Base-by-base conservation (phyloP, 2,797 vertebrate genomes). In the Etheostoma nigrum region DNA sequence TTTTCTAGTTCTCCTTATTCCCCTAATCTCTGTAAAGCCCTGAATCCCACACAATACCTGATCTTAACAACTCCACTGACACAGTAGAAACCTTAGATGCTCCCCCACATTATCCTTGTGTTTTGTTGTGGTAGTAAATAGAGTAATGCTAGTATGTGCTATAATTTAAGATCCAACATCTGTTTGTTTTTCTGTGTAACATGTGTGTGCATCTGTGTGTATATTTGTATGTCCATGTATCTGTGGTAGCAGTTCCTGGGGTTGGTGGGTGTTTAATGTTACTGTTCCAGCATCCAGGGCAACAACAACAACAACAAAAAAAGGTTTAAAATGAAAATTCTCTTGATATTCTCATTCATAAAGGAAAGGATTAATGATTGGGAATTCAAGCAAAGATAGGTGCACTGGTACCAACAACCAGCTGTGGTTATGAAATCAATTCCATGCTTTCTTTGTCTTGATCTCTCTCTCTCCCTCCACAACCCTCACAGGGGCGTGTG, bases 101-200 rank as follows among this genome's bases (percentile, higher is more conserved):
- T 86, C 84, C 88, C 89, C 85, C 76, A 85, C 90, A 82, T 90
- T 86, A 70, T 78, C 81, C 80, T 66, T 78, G 82, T 91, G 84
- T 89, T 80, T 86, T 51, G 59, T 71, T 82, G 77, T 87, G 60
- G 72, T 90, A 87, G 86, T 49, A 58, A 71, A 59, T 76, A 76
- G 74, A 78, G n/a, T 78, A 83, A 71, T 72, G 47, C 55, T 83
- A 44, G 72, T 74, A 61, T 73, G 64, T 79, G 42, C 45, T 78
- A 13, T 70, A 85, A 83, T 86, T 72, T 70, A 58, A 73, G 74
- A 87, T 71, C 72, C 79, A 87, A 86, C 90, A 92, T 91, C 77
- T 89, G 83, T 90, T 85, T 89, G 83, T 85, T 71, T 77, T 80
- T 90, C 71, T 75, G 85, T 90, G 78, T 72, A 45, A 77, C 18